Conservation (phyloP, 2,888 invertebrate genomes). For the Harpalus rubripes region DNA sequence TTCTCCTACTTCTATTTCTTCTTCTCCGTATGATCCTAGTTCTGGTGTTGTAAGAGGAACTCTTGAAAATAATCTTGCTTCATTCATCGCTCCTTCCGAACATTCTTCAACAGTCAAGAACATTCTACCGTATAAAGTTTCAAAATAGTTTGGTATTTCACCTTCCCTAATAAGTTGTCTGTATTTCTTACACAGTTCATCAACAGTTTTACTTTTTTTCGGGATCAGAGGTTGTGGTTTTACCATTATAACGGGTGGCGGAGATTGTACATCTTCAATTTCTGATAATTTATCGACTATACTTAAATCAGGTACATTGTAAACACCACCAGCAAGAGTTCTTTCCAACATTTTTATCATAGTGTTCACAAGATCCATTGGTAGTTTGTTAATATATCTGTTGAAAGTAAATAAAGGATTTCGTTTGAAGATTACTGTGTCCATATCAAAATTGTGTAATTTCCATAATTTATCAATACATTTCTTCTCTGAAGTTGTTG, state of each 20-base stretch:
- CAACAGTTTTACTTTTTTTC: constrained; percentile 23
- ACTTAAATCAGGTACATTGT: constrained; percentile 2
- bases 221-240: neutral
- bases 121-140: neutral
- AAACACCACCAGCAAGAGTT: neutral
- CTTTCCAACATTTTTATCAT: neutral
- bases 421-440: constrained; percentile 36
- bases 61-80: neutral
- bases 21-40: neutral
- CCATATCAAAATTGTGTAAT: constrained; percentile 40
- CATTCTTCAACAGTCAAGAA: constrained; percentile 32
- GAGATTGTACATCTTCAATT: constrained; percentile 2
- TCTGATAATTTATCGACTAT: neutral
- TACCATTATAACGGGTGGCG: neutral
- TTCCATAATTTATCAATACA: constrained; percentile 37
- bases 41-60: neutral
- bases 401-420: constrained; percentile 17
- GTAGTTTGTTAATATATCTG: constrained; percentile 33
- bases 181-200: constrained; percentile 8
- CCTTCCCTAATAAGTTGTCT: constrained; percentile 8
- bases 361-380: neutral
- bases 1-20: neutral
- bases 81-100: constrained; percentile 24
- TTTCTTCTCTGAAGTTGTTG: constrained; percentile 38
- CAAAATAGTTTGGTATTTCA: constrained; percentile 45